A percentile compares a stretch with the other conserved stretches of the same genome.
These are phyloP conservation scores for Aplysia californica DNA, from an alignment of 1,140 invertebrate genomes.

Conservation along the genomic window DNA sequence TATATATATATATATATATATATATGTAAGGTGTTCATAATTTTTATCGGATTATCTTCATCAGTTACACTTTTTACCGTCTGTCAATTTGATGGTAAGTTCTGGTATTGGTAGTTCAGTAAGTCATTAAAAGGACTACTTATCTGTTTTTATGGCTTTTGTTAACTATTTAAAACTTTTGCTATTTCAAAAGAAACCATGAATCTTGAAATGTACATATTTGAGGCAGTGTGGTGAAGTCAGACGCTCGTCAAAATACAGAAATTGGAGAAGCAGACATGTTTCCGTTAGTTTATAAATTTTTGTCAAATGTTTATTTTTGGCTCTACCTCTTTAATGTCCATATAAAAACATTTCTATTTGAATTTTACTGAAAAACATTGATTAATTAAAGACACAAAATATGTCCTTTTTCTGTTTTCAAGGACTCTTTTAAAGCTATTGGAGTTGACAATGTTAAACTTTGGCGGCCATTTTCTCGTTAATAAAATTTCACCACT, in stretches of 20 bases:
- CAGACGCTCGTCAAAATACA: background rate
- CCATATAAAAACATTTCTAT: too few species aligned
- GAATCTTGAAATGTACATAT: too few species aligned
- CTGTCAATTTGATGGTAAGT: too few species aligned
- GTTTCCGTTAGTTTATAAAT: background rate
- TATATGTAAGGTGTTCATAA: background rate
- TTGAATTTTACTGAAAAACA: too few species aligned
- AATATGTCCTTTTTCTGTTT: background rate
- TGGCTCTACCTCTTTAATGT: background rate
- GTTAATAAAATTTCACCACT: too few species aligned
- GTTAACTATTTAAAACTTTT: too few species aligned
- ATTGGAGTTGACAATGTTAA: too few species aligned
- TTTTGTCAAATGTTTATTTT: background rate
- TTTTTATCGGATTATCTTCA: background rate
- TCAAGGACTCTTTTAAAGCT: background rate
- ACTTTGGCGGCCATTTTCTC: too few species aligned
- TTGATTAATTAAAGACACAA: too few species aligned
- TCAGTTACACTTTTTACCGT: too few species aligned
- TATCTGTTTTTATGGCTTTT: background rate
- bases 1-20: background rate
- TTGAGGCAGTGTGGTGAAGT: background rate
- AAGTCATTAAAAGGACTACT: background rate
- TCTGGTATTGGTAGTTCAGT: background rate
- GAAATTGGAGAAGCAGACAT: background rate
- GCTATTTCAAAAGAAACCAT: too few species aligned